Evolutionary conservation across 1,140 invertebrate species (phyloP), one percentile per base, ranked within the genome.

Genomic region (Pomacea maculata): DNA sequence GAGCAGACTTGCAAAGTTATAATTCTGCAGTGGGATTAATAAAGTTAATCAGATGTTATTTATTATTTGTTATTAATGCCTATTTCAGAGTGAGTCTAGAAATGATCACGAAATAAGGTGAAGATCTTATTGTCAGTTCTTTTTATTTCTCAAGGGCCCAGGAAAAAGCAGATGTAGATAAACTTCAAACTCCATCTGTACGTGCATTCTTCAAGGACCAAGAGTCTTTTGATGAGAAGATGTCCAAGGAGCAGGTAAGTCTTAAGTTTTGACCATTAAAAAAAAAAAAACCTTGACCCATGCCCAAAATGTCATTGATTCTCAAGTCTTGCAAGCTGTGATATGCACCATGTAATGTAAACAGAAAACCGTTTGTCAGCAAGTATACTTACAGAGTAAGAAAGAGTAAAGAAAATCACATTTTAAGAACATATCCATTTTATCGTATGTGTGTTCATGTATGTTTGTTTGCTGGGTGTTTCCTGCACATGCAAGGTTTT

Each of bases 141-240:
- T 55, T 21, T 52, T 80, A 64, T 65, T 29, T 70, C 34, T 76
- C 55, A 83, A 92, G 91, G 19, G 86, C 87, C 71, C 91, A 91
- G 82, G 91, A 92, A 80, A 92, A 91, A 81, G 85, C 83, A 9
- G 92, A 92, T 82, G 89, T 92, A 0, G 90, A 92, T 55, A 90
- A 90, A 57, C 83, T 92, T 68, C 80, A 90, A 52, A 81, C 89
- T 68, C 87, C 87, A 10, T 88, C 85, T 9, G 87, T 91, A 11
- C 91, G 88, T 80, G 83, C 88, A 64, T 92, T 90, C 83, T 87
- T 92, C 61, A 88, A 88, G 73, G 87, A 90, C 76, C 90, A 87
- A 85, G 87, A 86, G 34, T 83, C 86, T 17, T 92, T 86, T 80
- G 89, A 92, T 52, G 80, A 90, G 34, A 71, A 87, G 25, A 84